phyloP scores from a whole-genome alignment of 2,113 vertebrate species.

The Carassius gibelio region DNA sequence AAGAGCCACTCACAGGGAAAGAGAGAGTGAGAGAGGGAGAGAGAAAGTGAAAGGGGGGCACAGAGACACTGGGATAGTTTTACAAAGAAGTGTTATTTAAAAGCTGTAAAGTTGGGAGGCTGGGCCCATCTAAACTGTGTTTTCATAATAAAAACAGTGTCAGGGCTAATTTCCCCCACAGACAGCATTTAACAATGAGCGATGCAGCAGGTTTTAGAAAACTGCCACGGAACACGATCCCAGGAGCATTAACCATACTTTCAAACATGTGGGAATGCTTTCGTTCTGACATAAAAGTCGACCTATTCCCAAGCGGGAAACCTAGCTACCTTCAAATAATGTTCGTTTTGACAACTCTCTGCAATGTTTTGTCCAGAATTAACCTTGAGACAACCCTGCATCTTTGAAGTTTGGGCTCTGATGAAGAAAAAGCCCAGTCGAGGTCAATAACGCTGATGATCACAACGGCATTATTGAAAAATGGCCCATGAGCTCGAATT shows the following conservation, averaged over 20 bases:
- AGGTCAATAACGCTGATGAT: constrained; percentile 69
- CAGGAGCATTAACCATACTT: constrained; percentile 82
- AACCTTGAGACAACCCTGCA: constrained; percentile 71
- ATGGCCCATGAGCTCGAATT: constrained; percentile 60
- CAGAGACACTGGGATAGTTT: constrained; percentile 46
- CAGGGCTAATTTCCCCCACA: constrained; percentile 83
- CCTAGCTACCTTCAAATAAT: constrained; percentile 72
- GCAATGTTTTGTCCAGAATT: constrained; percentile 71
- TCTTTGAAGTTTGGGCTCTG: constrained; percentile 66
- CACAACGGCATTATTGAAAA: constrained; percentile 65
- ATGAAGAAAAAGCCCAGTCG: constrained; percentile 57
- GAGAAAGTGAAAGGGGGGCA: constrained; percentile 35
- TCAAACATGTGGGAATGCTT: constrained; percentile 90
- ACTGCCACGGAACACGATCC: constrained; percentile 74
- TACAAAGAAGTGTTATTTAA: constrained; percentile 61
- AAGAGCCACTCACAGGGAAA: constrained; percentile 49
- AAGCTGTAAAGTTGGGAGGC: constrained; percentile 63
- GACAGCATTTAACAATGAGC: constrained; percentile 70
- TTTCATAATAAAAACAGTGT: constrained; percentile 87
- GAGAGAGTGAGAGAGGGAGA: constrained; percentile 6
- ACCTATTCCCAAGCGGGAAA: constrained; percentile 73
- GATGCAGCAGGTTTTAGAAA: constrained; percentile 73
- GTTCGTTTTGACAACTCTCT: constrained; percentile 80
- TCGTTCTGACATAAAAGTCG: constrained; percentile 82
- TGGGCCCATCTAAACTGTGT: constrained; percentile 75